Conservation (phyloP, 1,140 invertebrate genomes). For the Dreissena rostriformis region DNA sequence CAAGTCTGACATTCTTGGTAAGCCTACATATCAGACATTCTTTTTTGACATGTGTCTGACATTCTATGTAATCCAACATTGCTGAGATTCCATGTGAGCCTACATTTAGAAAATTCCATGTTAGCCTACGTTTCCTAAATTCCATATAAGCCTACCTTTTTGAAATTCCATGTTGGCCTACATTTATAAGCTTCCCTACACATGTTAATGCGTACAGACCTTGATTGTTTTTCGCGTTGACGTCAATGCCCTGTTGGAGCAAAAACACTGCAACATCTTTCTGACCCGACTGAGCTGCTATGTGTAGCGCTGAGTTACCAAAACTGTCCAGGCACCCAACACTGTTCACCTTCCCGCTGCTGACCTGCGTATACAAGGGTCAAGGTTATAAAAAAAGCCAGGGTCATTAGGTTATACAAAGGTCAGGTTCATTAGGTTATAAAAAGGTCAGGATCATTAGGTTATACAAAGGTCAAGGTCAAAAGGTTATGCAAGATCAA, state of each 20-base stretch:
- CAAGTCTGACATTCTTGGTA: too few relatives aligned
- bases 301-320: slow-evolving; percentile 88
- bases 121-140: too few relatives aligned
- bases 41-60: too few relatives aligned
- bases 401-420: not conserved
- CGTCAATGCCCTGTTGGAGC: slow-evolving; percentile 84
- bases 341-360: slow-evolving; percentile 73
- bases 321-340: slow-evolving; percentile 83
- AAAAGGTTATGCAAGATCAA: not conserved
- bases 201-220: slow-evolving; percentile 66
- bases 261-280: slow-evolving; percentile 86
- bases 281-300: slow-evolving; percentile 86
- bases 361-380: slow-evolving; percentile 71
- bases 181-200: not conserved
- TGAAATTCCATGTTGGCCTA: slow-evolving; percentile 20
- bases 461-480: not conserved
- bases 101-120: too few relatives aligned
- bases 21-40: too few relatives aligned
- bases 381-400: not conserved
- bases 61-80: too few relatives aligned
- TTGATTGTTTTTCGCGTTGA: slow-evolving; percentile 80
- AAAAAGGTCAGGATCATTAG: not conserved
- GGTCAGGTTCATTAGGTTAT: not conserved
- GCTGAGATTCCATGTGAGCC: too few relatives aligned
- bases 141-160: too few relatives aligned